Evolutionary conservation across 2,888 invertebrate genomes (phyloP).

Genomic region (Ischnura elegans): DNA sequence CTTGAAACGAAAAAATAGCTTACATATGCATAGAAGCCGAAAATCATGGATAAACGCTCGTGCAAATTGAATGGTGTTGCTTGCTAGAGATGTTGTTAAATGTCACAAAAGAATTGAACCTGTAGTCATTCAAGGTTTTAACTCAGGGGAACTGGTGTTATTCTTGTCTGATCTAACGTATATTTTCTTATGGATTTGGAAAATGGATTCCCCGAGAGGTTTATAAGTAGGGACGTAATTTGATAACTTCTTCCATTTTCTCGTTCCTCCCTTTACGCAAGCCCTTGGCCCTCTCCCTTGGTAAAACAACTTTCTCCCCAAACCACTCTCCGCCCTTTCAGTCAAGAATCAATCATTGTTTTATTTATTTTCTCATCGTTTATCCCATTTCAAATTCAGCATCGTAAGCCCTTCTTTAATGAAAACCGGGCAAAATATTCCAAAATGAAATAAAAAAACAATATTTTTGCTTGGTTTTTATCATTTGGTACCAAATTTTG

Average conservation of each 20-base stretch:
- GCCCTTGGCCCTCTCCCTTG: not conserved
- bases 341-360: not conserved
- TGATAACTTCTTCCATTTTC: not conserved
- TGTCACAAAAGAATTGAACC: no score
- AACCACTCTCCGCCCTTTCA: not conserved
- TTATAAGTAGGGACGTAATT: not conserved
- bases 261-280: no score
- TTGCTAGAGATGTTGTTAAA: no score
- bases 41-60: no score
- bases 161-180: not conserved
- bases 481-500: not conserved
- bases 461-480: not conserved
- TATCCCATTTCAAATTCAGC: not conserved
- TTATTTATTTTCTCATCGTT: not conserved
- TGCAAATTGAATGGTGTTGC: no score
- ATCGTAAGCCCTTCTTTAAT: not conserved
- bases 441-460: not conserved
- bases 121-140: not conserved
- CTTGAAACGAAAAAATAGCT: no score
- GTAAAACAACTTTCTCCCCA: not conserved
- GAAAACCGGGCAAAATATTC: not conserved
- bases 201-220: not conserved
- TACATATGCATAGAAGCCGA: no score
- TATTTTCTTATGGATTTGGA: not conserved
- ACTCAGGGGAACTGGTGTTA: not conserved